Percentiles rank a stretch among this genome's conserved stretches.
Evolutionary conservation across 2,888 invertebrate genomes (phyloP).

Genomic region (Drosophila greeni): DNA sequence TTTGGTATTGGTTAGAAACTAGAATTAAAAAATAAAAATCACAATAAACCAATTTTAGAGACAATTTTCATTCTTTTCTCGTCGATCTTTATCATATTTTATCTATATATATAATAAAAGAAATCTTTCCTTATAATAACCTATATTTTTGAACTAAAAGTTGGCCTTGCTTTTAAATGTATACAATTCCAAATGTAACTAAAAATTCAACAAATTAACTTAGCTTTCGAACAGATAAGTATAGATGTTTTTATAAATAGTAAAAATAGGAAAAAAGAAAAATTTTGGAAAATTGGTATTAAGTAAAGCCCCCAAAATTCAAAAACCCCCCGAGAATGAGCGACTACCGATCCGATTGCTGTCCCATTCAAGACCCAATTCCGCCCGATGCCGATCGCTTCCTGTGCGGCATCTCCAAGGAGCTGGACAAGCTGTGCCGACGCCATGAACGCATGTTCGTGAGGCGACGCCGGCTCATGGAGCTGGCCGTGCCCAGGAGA

Average conservation of each 20-base stretch:
- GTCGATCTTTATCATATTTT: too few relatives aligned
- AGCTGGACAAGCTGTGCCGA: conserved; percentile 47
- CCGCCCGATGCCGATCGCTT: conserved; percentile 60
- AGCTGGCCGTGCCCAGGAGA: conserved; percentile 54
- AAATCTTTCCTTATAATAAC: background rate
- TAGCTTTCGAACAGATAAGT: conserved; percentile 21
- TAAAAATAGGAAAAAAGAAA: conserved; percentile 3
- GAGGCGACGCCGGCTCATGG: conserved; percentile 56
- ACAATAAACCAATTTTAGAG: too few relatives aligned
- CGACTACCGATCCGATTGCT: conserved; percentile 63
- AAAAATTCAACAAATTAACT: conserved; percentile 7
- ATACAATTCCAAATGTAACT: background rate
- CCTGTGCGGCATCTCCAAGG: conserved; percentile 53
- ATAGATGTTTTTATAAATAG: conserved; percentile 15
- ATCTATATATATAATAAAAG: background rate
- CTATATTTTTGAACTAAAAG: background rate
- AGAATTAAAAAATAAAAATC: too few relatives aligned
- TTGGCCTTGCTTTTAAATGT: background rate
- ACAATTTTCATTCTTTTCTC: too few relatives aligned
- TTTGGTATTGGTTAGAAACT: conserved; percentile 9
- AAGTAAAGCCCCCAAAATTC: conserved; percentile 10
- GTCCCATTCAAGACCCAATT: conserved; percentile 50
- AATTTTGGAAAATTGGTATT: conserved; percentile 17
- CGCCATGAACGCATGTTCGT: conserved; percentile 58
- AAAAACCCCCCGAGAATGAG: conserved; percentile 35